Base-by-base conservation (phyloP, 2,113 vertebrate species). In the Hypocryptadius cinnamomeus region DNA sequence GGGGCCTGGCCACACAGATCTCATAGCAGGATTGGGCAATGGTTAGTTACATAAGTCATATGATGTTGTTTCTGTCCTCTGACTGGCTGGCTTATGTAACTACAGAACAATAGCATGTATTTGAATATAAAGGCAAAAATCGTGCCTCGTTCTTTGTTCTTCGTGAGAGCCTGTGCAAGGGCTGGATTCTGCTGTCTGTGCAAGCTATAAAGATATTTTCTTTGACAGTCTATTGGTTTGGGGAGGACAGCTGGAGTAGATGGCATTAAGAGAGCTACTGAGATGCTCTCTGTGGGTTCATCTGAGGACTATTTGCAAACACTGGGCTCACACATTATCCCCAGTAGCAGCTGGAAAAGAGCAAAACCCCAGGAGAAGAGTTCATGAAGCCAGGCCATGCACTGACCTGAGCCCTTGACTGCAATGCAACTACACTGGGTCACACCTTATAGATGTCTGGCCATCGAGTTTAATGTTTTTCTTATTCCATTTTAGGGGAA, bases 61-160 rank as follows among this genome's bases (percentile, higher is more conserved):
- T 95, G 96, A 96, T 96, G 87, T 24, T 93, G 76, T 86, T 91
- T 87, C 96, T 94, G 59, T 88, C 65, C 82, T 79, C 87, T 94
- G 94, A 96, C 93, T 96, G 93, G 90, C 79, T 94, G 90, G 79
- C 91, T 96, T 96, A 96, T 83, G 87, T 95, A 96, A 96, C 94
- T 85, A 12, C 90, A 96, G 94, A 94, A 96, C 95, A 96, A 92
- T 96, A 93, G 93, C 3, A 0, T 81, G 90, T 27, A 81, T 93
- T 94, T 94, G 87, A 94, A 92, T 95, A 94, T 94, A 96, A 96
- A 96, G 87, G 92, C 90, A 94, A 92, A 95, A 95, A 80, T 74
- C 11, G 0, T 91, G 91, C 56, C 61, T 95, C 5, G 0, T 71
- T 86, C 65, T 90, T 94, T 91, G 60, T 90, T 94, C 76, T 93